Conservation (phyloP, 2,113 vertebrate genomes). For the Sphyrna mokarran region DNA sequence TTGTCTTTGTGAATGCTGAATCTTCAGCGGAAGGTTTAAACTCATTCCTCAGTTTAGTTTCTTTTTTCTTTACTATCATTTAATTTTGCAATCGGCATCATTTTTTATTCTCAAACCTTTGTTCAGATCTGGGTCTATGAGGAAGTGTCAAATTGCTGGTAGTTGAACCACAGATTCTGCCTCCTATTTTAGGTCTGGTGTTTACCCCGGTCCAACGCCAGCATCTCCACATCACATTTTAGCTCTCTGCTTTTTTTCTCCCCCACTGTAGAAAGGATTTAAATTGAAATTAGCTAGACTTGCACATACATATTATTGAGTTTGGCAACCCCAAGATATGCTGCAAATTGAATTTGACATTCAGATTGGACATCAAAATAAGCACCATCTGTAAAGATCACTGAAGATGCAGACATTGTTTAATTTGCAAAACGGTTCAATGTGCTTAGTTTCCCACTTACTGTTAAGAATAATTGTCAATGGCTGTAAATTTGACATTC, state of each 20-base stretch:
- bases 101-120: background rate
- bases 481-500: constrained; percentile 25
- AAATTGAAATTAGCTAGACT: background rate
- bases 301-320: background rate
- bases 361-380: background rate
- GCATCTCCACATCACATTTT: background rate
- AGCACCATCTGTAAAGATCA: background rate
- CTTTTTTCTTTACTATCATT: background rate
- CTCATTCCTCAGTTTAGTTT: background rate
- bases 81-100: background rate
- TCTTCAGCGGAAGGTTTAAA: background rate
- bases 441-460: constrained; percentile 6
- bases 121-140: background rate
- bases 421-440: background rate
- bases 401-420: background rate
- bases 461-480: constrained; percentile 2
- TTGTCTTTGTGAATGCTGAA: background rate
- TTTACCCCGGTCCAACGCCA: no score
- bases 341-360: background rate
- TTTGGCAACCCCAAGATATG: background rate
- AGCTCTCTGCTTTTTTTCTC: background rate
- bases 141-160: background rate
- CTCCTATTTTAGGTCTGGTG: background rate
- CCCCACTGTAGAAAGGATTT: background rate
- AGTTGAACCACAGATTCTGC: background rate